phyloP scores from a whole-genome alignment of 2,888 invertebrate species.

The Idaea straminata region DNA sequence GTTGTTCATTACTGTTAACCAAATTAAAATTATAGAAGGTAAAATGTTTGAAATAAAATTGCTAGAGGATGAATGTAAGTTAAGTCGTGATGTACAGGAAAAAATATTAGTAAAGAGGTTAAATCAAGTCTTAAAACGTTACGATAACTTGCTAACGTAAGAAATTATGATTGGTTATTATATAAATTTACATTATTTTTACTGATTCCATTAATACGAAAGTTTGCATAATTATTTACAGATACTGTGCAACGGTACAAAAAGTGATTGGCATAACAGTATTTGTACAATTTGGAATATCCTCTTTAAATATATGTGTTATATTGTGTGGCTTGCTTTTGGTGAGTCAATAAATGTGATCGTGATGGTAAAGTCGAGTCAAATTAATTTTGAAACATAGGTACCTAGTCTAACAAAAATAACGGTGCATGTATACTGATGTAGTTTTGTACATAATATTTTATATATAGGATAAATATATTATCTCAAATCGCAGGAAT shows the following conservation, averaged over 20 bases:
- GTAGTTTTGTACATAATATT: too few relatives aligned
- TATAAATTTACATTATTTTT: neutral
- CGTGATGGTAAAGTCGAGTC: too few relatives aligned
- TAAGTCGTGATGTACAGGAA: conserved; percentile 31
- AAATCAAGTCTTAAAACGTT: conserved; percentile 42
- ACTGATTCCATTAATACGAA: neutral
- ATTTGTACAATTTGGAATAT: conserved; percentile 56
- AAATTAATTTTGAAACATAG: too few relatives aligned
- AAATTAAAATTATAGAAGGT: conserved; percentile 49
- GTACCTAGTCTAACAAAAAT: too few relatives aligned
- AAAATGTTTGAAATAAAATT: conserved; percentile 45
- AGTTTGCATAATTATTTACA: conserved; percentile 33
- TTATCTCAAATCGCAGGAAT: too few relatives aligned
- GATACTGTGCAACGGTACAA: conserved; percentile 49
- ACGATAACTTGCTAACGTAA: conserved; percentile 52
- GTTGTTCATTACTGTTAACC: conserved; percentile 46
- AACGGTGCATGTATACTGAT: too few relatives aligned
- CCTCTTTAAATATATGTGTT: conserved; percentile 56
- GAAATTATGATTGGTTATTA: conserved; percentile 10
- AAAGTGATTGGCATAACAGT: conserved; percentile 45
- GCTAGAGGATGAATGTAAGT: conserved; percentile 22
- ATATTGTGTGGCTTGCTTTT: conserved; percentile 48
- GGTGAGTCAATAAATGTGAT: conserved; percentile 34
- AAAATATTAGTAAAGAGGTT: conserved; percentile 16
- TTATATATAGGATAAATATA: too few relatives aligned